These are phyloP conservation scores for Drosophila incognita DNA, from an alignment of 2,888 invertebrate genomes.

Conservation along the genomic window DNA sequence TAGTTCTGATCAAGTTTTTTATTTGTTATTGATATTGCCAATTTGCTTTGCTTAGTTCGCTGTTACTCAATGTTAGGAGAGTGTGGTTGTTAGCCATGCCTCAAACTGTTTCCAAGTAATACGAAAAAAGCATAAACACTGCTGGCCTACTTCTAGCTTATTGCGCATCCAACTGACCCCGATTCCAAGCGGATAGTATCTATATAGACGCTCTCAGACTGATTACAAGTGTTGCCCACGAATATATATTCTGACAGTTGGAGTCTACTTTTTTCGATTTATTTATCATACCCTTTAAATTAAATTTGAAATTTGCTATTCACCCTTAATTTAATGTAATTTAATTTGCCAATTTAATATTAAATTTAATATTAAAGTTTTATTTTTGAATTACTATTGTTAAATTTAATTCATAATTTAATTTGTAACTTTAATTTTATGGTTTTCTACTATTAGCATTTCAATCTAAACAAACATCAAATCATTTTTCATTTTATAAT, in stretches of 20 bases:
- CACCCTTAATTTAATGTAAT: not conserved
- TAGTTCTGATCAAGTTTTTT: conserved; percentile 19
- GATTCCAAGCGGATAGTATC: not conserved
- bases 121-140: conserved; percentile 25
- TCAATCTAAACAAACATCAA: not conserved
- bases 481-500: not conserved
- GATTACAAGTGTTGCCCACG: not conserved
- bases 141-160: conserved; percentile 30
- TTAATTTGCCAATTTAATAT: not conserved
- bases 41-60: conserved; percentile 10
- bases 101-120: conserved; percentile 1
- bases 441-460: not conserved
- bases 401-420: not conserved
- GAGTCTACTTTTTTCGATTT: not conserved
- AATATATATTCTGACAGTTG: not conserved
- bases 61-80: conserved; percentile 15
- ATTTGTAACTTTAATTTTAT: not conserved
- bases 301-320: not conserved
- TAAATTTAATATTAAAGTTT: not conserved
- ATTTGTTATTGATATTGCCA: not conserved
- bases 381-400: not conserved
- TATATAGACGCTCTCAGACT: not conserved
- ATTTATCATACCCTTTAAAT: not conserved
- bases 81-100: conserved; percentile 14
- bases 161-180: conserved; percentile 26